phyloP scores from a whole-genome alignment of 1,140 invertebrate genomes.

The Arion vulgaris region DNA sequence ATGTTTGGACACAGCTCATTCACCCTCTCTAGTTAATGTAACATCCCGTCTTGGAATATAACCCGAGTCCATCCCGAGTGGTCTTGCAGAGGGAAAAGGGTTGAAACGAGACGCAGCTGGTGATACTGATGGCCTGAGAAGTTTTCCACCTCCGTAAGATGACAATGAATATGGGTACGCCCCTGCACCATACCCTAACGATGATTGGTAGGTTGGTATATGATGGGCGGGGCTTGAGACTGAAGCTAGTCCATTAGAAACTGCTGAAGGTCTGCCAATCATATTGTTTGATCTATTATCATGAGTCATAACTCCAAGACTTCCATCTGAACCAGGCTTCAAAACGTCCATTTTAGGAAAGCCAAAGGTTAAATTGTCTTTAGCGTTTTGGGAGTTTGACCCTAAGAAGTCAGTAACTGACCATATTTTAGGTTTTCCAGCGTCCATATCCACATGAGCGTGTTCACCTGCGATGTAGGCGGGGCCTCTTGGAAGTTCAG shows the following conservation, averaged over 20 bases:
- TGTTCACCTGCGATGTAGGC: slow-evolving; percentile 36
- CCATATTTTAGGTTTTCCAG: slow-evolving; percentile 53
- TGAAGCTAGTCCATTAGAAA: slow-evolving; percentile 23
- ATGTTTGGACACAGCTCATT: neutral
- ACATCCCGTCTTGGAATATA: slow-evolving; percentile 24
- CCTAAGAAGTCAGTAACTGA: slow-evolving; percentile 50
- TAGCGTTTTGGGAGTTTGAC: slow-evolving; percentile 24
- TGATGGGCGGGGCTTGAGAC: slow-evolving; percentile 18
- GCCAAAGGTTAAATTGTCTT: neutral
- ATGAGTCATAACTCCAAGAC: neutral
- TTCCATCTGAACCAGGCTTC: neutral
- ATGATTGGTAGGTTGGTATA: slow-evolving; percentile 29
- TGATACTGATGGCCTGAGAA: slow-evolving; percentile 27
- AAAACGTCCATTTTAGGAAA: slow-evolving; percentile 14
- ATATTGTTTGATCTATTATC: slow-evolving; percentile 1
- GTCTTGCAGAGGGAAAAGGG: slow-evolving; percentile 24
- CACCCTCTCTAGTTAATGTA: slow-evolving; percentile 19
- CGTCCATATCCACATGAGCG: slow-evolving; percentile 40
- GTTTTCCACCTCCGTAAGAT: slow-evolving; percentile 33
- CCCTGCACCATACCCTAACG: slow-evolving; percentile 28
- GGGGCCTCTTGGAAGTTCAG: slow-evolving; percentile 31
- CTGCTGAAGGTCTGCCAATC: slow-evolving; percentile 14
- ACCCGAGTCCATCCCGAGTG: slow-evolving; percentile 29
- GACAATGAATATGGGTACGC: slow-evolving; percentile 30
- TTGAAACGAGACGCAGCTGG: slow-evolving; percentile 23